Percentiles rank a stretch among this genome's conserved stretches.
phyloP scores from a whole-genome alignment of 2,888 invertebrate species.

The Celastrina argiolus region DNA sequence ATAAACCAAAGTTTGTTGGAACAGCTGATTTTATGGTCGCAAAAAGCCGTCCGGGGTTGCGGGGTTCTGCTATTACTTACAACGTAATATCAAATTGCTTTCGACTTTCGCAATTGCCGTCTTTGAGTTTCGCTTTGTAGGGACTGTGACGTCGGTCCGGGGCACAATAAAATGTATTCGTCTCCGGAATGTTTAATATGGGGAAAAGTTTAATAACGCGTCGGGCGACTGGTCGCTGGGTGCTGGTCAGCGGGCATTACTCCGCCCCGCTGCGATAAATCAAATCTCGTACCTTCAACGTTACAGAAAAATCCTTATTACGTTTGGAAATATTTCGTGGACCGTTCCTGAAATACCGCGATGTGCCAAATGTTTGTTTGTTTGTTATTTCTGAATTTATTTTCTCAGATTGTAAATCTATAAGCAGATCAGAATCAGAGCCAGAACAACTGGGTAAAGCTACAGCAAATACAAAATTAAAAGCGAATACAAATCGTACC shows the following conservation, averaged over 20 bases:
- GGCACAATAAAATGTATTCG: slow-evolving; percentile 79
- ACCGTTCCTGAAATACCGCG: slow-evolving; percentile 20
- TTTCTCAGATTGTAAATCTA: no score
- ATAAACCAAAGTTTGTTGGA: slow-evolving; percentile 23
- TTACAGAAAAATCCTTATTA: slow-evolving; percentile 71
- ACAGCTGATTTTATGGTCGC: slow-evolving; percentile 29
- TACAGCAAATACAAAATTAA: no score
- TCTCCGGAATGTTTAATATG: slow-evolving; percentile 80
- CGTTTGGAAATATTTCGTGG: slow-evolving; percentile 65
- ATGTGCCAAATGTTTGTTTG: not conserved
- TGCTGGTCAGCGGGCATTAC: slow-evolving; percentile 59
- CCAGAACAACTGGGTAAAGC: no score
- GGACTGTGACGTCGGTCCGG: slow-evolving; percentile 77
- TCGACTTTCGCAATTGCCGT: slow-evolving; percentile 79
- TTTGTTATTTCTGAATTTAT: slow-evolving; percentile 9
- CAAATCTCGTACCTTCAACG: slow-evolving; percentile 74
- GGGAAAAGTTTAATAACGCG: slow-evolving; percentile 80
- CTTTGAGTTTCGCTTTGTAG: slow-evolving; percentile 79
- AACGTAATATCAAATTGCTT: slow-evolving; percentile 79
- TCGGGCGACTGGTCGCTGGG: slow-evolving; percentile 52
- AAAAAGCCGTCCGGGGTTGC: slow-evolving; percentile 53
- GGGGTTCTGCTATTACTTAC: slow-evolving; percentile 75
- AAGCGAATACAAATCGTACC: no score
- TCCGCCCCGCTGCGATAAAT: slow-evolving; percentile 69
- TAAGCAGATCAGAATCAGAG: no score